Conservation (phyloP, 2,888 invertebrate species). For the Mesochorus sp. region DNA sequence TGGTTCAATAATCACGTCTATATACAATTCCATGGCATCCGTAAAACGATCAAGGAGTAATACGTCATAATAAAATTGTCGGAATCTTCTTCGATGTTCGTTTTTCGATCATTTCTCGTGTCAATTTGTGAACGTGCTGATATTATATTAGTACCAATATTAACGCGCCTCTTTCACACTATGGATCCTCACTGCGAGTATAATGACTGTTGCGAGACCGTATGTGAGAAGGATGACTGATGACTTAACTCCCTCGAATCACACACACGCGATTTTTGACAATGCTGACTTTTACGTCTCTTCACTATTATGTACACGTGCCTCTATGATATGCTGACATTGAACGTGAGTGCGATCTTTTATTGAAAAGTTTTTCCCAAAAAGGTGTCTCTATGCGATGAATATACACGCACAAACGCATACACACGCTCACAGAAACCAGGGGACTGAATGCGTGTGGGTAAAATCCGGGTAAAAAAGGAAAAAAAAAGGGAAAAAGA, state of each 20-base stretch:
- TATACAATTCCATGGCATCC: conserved; percentile 23
- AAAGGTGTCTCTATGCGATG: conserved; percentile 30
- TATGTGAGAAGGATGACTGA: conserved; percentile 74
- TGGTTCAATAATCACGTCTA: conserved; percentile 36
- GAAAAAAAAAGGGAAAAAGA: conserved; percentile 49
- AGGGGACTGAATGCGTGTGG: conserved; percentile 20
- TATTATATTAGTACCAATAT: background rate
- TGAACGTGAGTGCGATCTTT: conserved; percentile 73
- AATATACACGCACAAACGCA: no score
- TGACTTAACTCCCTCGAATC: conserved; percentile 70
- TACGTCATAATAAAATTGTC: conserved; percentile 81
- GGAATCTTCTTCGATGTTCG: conserved; percentile 56
- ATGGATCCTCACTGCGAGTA: background rate
- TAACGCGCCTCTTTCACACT: conserved; percentile 12
- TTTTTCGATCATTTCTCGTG: conserved; percentile 4
- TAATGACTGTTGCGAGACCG: conserved; percentile 45
- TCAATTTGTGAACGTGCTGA: conserved; percentile 5
- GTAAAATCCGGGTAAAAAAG: conserved; percentile 59
- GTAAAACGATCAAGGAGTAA: conserved; percentile 63
- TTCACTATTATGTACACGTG: conserved; percentile 7
- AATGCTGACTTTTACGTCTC: conserved; percentile 34
- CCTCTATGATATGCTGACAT: conserved; percentile 68
- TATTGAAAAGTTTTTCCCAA: conserved; percentile 69
- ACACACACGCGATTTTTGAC: conserved; percentile 26
- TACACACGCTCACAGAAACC: conserved; percentile 10